Base-by-base conservation (phyloP, 2,797 vertebrate genomes). In the Arctocebus calabarensis region DNA sequence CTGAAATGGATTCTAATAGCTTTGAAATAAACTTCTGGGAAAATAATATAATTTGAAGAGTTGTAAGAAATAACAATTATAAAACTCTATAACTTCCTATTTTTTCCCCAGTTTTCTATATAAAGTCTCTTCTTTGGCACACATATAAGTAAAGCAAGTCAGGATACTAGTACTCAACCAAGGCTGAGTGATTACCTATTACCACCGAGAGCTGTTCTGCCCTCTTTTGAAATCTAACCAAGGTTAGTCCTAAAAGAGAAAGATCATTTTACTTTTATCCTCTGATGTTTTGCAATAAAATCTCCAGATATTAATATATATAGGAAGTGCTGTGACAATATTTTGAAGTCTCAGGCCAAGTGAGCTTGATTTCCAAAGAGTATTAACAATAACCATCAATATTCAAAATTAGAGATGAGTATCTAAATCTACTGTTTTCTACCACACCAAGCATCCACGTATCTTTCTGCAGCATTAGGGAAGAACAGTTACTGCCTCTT, bases 281-380 rank as follows among this genome's bases (percentile, higher is more conserved):
- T 90, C 66, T 79, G 29, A 85, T 71, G 37, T 45, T 88, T 34
- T 40, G 77, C 16, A 83, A 52, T 52, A 90, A 92, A 82, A 90
- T 70, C 57, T 81, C 83, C 5, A 91, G n/a, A 75, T 66, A 85
- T 48, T 43, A 81, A 86, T 32, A 92, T 2, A 78, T 22, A 57
- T 74, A 70, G 22, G 45, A 37, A 88, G 82, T 71, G n/a, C 20
- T 62, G 16, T 70, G 25, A 91, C 32, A 91, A 88, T 84, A 66
- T 82, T 93, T 85, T 85, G 34, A 88, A n/a, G n/a, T 86, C 45
- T 96, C 55, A 73, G 22, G 81, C 7, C 34, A 68, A 91, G 85
- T 88, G 13, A 89, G 32, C n/a, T 86, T 78, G 37, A 92, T 89
- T 89, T 91, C 89, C 32, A 59, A 55, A 87, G 14, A 88, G 3